Evolutionary conservation across 2,888 invertebrate genomes (phyloP).

Genomic region (Diploptera punctata): DNA sequence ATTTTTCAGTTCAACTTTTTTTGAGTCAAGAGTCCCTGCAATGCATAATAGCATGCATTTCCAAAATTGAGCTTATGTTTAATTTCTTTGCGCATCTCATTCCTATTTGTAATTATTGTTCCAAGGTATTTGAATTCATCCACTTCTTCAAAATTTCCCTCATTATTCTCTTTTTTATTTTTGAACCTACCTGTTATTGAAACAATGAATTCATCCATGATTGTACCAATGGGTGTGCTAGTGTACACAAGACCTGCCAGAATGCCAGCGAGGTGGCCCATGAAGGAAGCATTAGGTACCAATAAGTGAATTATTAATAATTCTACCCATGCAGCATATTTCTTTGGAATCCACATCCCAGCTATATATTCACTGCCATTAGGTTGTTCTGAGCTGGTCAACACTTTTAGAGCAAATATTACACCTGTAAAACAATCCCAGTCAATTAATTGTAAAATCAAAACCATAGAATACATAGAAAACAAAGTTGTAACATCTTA

Average conservation of each 20-base stretch:
- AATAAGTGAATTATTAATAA: constrained; percentile 65
- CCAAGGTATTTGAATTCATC: no score
- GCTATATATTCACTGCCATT: constrained; percentile 50
- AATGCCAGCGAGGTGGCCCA: constrained; percentile 69
- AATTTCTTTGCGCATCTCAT: no score
- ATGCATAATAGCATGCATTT: no score
- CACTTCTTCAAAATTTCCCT: no score
- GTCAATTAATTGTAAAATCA: no score
- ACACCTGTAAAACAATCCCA: constrained; percentile 57
- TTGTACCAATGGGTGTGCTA: constrained; percentile 54
- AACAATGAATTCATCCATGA: constrained; percentile 52
- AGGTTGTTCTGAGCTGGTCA: constrained; percentile 54
- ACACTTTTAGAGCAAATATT: constrained; percentile 68
- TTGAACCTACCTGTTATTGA: constrained; percentile 50
- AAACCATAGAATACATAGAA: no score
- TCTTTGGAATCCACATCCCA: constrained; percentile 58
- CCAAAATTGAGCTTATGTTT: no score
- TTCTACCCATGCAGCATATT: constrained; percentile 66
- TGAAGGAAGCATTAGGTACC: constrained; percentile 67
- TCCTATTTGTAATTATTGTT: no score
- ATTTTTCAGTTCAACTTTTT: no score
- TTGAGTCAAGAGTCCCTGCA: no score
- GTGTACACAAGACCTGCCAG: constrained; percentile 64
- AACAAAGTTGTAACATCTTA: no score
- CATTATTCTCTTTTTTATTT: no score